Conservation (phyloP, 2,113 vertebrate genomes). For the Leucosticte australis region DNA sequence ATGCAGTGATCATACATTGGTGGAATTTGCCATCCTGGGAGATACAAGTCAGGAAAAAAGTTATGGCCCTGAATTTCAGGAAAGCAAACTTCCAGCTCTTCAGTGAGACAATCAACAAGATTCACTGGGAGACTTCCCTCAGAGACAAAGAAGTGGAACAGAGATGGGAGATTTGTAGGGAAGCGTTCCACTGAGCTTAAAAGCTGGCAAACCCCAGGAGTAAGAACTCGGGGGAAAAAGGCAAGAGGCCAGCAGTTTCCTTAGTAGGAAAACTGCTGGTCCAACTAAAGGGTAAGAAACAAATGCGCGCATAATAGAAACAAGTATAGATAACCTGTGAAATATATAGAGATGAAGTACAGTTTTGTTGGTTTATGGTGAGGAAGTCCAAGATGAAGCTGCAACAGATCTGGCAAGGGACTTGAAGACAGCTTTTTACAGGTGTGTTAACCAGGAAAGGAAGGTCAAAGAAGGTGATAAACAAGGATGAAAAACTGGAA, state of each 20-base stretch:
- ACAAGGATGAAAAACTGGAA: neutral
- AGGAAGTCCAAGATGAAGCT: neutral
- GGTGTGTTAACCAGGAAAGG: neutral
- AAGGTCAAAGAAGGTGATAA: neutral
- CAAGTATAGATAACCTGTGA: neutral
- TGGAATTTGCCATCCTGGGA: neutral
- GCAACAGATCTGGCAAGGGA: neutral
- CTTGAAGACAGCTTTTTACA: neutral
- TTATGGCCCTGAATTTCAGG: neutral
- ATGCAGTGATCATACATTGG: neutral
- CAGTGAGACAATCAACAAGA: neutral
- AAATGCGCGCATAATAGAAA: neutral
- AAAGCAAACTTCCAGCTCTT: neutral
- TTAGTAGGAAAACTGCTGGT: neutral
- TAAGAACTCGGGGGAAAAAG: neutral
- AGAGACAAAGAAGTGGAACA: neutral
- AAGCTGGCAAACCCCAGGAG: neutral
- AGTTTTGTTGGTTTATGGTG: neutral
- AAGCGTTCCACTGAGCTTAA: neutral
- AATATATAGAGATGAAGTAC: neutral
- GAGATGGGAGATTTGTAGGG: neutral
- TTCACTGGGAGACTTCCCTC: neutral
- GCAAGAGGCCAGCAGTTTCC: neutral
- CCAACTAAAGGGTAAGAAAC: neutral
- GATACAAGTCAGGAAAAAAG: neutral